A percentile compares a stretch with the other conserved stretches of the same genome.
Conservation (phyloP, 2,797 vertebrate genomes). For the Chelidonichthys spinosus region DNA sequence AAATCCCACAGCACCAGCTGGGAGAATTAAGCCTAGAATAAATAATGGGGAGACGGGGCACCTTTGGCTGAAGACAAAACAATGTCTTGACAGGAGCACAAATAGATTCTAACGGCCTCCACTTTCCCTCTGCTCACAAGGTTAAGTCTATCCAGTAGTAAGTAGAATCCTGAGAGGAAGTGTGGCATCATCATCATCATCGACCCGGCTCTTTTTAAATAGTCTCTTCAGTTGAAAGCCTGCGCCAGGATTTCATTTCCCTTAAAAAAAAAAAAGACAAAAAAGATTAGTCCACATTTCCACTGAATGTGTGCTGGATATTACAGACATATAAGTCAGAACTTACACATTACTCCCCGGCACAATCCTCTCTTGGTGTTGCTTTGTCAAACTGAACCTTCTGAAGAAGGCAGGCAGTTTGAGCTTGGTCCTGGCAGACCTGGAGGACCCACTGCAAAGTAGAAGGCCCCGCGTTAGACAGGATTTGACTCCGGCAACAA, state of each 20-base stretch:
- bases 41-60: slow-evolving; percentile 69
- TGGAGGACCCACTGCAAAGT: slow-evolving; percentile 54
- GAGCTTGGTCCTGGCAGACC: slow-evolving; percentile 65
- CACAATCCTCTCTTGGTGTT: slow-evolving; percentile 74
- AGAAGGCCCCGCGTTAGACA: slow-evolving; percentile 9
- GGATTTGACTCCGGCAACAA: not conserved
- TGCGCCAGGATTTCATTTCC: slow-evolving; percentile 83
- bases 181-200: not conserved
- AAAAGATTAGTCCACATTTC: slow-evolving; percentile 10
- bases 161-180: slow-evolving; percentile 13
- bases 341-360: slow-evolving; percentile 81
- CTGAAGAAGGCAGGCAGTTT: slow-evolving; percentile 77
- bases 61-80: slow-evolving; percentile 65
- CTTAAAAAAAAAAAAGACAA: slow-evolving; percentile 47
- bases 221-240: slow-evolving; percentile 69
- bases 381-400: slow-evolving; percentile 72
- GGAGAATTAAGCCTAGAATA: slow-evolving; percentile 76
- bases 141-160: slow-evolving; percentile 8
- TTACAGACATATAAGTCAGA: not conserved
- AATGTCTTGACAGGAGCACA: slow-evolving; percentile 64
- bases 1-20: slow-evolving; percentile 81
- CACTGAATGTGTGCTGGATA: not conserved
- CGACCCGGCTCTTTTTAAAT: slow-evolving; percentile 24
- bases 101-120: slow-evolving; percentile 48
- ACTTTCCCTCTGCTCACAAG: slow-evolving; percentile 21